A percentile compares a stretch with the other conserved stretches of the same genome.
Conservation (phyloP, 2,888 invertebrate genomes). For the Melipona bicolor region DNA sequence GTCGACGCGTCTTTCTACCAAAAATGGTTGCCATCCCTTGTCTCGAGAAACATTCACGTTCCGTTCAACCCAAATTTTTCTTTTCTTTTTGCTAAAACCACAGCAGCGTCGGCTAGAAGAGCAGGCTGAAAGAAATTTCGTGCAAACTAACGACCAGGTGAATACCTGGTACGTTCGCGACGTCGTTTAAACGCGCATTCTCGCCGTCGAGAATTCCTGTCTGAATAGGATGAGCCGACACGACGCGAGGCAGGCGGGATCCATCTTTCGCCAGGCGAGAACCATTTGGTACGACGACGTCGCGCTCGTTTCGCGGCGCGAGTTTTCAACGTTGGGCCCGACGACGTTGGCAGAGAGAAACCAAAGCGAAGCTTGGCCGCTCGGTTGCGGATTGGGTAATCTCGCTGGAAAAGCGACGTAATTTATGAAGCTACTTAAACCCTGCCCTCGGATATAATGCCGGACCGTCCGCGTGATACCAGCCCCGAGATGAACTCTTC, state of each 20-base stretch:
- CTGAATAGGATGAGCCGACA: neutral
- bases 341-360: slow-evolving; percentile 22
- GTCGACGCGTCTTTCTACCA: too few relatives aligned
- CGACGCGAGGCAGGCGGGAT: neutral
- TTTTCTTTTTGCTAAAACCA: neutral
- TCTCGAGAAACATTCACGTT: neutral
- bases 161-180: neutral
- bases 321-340: slow-evolving; percentile 15
- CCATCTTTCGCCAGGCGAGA: slow-evolving; percentile 23
- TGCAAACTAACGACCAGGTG: neutral
- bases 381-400: slow-evolving; percentile 62
- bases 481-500: slow-evolving; percentile 61
- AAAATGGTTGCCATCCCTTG: neutral
- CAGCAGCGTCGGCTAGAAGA: too few relatives aligned
- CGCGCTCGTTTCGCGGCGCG: slow-evolving; percentile 18
- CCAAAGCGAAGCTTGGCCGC: slow-evolving; percentile 44
- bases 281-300: neutral
- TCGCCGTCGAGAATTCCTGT: neutral
- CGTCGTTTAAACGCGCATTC: neutral
- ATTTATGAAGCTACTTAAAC: slow-evolving; percentile 70
- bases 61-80: neutral
- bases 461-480: neutral
- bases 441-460: slow-evolving; percentile 60
- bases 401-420: slow-evolving; percentile 66
- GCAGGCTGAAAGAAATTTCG: neutral